Percentiles rank a stretch among this genome's conserved stretches.
Conservation (phyloP, 2,113 vertebrate species). For the Coreoperca whiteheadi region DNA sequence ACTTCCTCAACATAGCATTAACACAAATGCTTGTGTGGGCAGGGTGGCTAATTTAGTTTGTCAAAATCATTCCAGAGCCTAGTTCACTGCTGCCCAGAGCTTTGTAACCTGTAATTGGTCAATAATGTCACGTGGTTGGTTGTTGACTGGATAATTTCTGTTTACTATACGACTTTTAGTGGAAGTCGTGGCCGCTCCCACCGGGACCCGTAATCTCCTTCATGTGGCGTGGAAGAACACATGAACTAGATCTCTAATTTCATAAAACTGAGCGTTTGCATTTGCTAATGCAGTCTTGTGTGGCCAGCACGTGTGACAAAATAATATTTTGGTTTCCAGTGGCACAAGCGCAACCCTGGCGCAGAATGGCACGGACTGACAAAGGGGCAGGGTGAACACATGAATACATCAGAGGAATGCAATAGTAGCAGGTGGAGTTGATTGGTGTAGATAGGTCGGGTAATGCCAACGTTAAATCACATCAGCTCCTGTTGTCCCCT, state of each 20-base stretch:
- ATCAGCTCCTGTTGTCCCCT: neutral
- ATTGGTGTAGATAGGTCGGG: neutral
- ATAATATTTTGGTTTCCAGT: neutral
- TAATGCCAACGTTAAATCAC: neutral
- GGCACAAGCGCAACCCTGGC: neutral
- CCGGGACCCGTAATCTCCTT: too few species aligned
- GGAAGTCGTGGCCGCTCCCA: too few species aligned
- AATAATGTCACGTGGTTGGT: neutral
- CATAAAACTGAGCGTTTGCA: neutral
- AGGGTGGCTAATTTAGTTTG: slow-evolving; percentile 1
- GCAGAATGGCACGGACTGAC: neutral
- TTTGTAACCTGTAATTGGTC: slow-evolving; percentile 7
- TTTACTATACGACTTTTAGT: neutral
- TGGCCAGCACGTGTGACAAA: neutral
- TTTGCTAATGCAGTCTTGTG: neutral
- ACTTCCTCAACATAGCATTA: neutral
- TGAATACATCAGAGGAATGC: neutral
- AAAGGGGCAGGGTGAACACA: neutral
- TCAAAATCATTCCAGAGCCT: slow-evolving; percentile 1
- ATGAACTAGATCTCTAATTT: neutral
- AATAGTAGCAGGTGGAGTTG: neutral
- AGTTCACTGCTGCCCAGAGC: neutral
- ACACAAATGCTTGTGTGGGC: slow-evolving; percentile 4
- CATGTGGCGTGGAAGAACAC: too few species aligned
- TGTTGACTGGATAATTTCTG: neutral